These are phyloP conservation scores for Scolopax mira DNA, from an alignment of 2,113 vertebrate species.

Conservation along the genomic window DNA sequence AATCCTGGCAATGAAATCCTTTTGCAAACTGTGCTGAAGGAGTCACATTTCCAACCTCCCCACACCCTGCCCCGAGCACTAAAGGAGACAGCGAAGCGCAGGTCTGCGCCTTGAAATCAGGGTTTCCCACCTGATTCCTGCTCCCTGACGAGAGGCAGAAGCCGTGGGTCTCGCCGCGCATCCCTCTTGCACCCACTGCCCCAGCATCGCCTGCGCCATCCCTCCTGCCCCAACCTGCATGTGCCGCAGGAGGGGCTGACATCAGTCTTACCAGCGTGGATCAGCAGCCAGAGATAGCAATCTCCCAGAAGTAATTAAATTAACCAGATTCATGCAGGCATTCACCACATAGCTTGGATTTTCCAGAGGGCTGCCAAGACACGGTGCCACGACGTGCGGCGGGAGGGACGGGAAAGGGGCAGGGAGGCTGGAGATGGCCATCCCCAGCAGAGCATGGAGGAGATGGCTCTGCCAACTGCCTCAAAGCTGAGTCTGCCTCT, in stretches of 20 bases:
- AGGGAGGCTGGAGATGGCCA: not conserved
- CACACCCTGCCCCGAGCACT: not conserved
- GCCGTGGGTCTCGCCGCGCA: accelerated
- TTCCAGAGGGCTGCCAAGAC: constrained; percentile 13
- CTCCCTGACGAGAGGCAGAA: not conserved
- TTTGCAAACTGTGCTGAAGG: not conserved
- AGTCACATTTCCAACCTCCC: accelerated
- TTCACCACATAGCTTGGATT: constrained; percentile 6
- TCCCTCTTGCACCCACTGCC: constrained; percentile 33
- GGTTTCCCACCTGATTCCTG: not conserved
- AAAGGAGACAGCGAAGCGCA: not conserved
- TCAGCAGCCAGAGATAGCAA: constrained; percentile 52
- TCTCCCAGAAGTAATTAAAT: constrained; percentile 56
- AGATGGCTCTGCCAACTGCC: not conserved
- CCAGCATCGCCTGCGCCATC: not conserved
- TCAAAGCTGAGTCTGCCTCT: not conserved
- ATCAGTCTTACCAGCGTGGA: constrained; percentile 29
- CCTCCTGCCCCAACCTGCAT: constrained; percentile 68
- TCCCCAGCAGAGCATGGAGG: not conserved
- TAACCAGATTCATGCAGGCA: constrained; percentile 7
- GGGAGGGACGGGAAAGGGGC: not conserved
- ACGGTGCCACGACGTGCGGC: not conserved
- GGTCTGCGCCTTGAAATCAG: not conserved
- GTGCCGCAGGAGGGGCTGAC: constrained; percentile 61
- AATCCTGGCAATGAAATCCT: not conserved